Percentiles rank a stretch among this genome's conserved stretches.
Conservation (phyloP, 2,888 invertebrate species). For the Ornithoptera alexandrae region DNA sequence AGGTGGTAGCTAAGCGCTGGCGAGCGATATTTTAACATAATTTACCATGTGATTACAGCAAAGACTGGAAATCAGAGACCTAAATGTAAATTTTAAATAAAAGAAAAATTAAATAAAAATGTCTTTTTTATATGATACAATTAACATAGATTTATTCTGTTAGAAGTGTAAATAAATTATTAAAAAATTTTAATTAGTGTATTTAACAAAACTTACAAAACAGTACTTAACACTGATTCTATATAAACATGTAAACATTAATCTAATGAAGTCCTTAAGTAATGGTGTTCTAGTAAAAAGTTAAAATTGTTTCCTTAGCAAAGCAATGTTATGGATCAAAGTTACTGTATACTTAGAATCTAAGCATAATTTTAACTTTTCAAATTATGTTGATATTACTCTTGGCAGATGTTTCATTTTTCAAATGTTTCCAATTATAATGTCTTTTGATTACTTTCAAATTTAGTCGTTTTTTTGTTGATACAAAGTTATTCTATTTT, state of each 20-base stretch:
- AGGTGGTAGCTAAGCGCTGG: too few species aligned
- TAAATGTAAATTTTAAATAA: too few species aligned
- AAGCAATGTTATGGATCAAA: slow-evolving; percentile 15
- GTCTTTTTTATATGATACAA: too few species aligned
- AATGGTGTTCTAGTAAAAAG: neutral
- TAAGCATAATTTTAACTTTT: slow-evolving; percentile 24
- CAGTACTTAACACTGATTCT: too few species aligned
- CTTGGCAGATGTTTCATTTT: neutral
- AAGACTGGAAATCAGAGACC: too few species aligned
- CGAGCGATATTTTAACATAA: too few species aligned
- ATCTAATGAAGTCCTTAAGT: neutral
- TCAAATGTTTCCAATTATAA: slow-evolving; percentile 8
- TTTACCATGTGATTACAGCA: too few species aligned
- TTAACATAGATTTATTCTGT: too few species aligned
- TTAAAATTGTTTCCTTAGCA: neutral
- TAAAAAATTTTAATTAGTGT: too few species aligned
- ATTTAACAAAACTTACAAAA: too few species aligned
- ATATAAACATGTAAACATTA: neutral
- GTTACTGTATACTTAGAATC: slow-evolving; percentile 23
- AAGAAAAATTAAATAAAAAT: too few species aligned
- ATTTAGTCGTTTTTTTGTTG: neutral
- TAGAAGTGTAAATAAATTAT: too few species aligned
- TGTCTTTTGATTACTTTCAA: neutral
- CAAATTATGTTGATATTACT: slow-evolving; percentile 21
- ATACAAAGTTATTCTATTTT: neutral